Base-by-base conservation (phyloP, 2,113 vertebrate genomes). In the Probosciger aterrimus region DNA sequence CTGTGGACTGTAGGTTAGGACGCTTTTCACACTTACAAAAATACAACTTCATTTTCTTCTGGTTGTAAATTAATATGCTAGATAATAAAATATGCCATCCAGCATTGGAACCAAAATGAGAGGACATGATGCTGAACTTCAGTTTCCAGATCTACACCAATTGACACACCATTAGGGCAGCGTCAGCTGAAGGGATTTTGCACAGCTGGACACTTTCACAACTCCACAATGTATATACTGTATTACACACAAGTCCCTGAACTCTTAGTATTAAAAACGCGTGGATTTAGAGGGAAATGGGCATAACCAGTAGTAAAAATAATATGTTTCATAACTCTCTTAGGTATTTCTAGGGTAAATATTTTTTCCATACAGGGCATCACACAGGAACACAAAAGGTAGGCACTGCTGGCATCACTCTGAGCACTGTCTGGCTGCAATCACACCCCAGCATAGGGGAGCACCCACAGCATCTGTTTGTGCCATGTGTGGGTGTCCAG, bases 401-500 rank as follows among this genome's bases (percentile, higher is more conserved):
- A 70, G 39, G 10, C 27, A 14, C 18, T 0, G 0, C 15, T 1
- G 0, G 14, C 63, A 52, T 12, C 41, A 4, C n/a, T 44, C 8
- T 9, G 31, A 17, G n/a, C 31, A n/a, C 3, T 6, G 20, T 11
- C 24, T 69, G 74, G n/a, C 44, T 60, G 35, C 41, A 46, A 6
- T 27, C 60, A 28, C 33, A 68, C 10, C 35, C 62, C 65, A 68
- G 43, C n/a, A 27, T 2, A 37, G 3, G 25, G 23, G 22, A 63
- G 68, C 12, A 2, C n/a, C 14, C 55, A n/a, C 25, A 16, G 37
- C 4, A 14, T 41, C 31, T 78, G 50, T 20, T 39, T 23, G 11
- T 53, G 44, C 88, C 33, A 1, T 1, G 2, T 3, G 33, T 18
- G 41, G 30, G 59, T 28, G 60, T 82, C 55, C 11, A 3, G 50